Evolutionary conservation across 2,888 invertebrate genomes (phyloP), one percentile per base, ranked within the genome.

Genomic region (Cantharis lateralis): DNA sequence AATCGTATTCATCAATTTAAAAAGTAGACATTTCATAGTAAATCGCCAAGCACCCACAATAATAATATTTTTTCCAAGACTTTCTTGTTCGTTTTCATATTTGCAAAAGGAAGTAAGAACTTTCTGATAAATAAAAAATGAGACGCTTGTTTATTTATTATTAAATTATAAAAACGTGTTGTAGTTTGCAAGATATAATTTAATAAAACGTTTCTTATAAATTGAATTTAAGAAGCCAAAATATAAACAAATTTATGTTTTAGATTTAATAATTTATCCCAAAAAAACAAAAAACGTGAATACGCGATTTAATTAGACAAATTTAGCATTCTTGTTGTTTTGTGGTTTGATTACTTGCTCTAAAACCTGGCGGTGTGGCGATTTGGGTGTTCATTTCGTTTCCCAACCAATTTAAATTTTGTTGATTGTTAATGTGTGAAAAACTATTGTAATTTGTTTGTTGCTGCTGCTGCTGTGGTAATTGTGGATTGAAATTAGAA

Each of bases 281-380:
- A n/a, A 48, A 48, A 48, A n/a, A 48, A 48, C 48, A 48, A 48
- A 48, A 48, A 48, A 48, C 48, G 48, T 48, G 48, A 48, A 48
- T 48, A 48, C 48, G 48, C 48, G 48, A 48, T 48, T 48, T 48
- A n/a, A 48, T 48, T 48, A 48, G n/a, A 48, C n/a, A 48, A 48
- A 48, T 76, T 78, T 85, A 88, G 84, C 88, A 88, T 82, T 88
- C 88, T 79, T 88, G 88, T 78, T 87, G 87, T 82, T 88, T 87
- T 75, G 87, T 86, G 62, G 77, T 71, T 79, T 77, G 79, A 28
- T 74, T 77, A 66, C 66, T 75, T 73, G 87, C 86, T 83, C 88
- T 84, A 84, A 89, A 89, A 64, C 88, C 88, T 18, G 88, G 88
- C 68, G 88, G 88, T 82, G 87, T 88, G 68, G 87, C 85, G 76